These are phyloP conservation scores for Cenopis cana DNA, from an alignment of 2,888 invertebrate species.

Conservation along the genomic window DNA sequence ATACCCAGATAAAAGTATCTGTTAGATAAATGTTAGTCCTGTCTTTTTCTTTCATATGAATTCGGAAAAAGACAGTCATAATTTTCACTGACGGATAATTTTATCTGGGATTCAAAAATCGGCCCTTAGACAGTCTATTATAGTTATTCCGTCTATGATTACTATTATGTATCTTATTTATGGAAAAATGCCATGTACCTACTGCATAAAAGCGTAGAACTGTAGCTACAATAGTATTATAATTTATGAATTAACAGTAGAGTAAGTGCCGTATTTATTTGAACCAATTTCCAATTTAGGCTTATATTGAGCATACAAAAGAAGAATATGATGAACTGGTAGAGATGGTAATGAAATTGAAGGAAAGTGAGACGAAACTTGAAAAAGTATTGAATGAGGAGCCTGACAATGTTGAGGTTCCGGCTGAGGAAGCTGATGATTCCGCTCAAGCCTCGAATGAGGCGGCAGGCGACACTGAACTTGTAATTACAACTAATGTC, in stretches of 20 bases:
- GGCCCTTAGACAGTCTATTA: too few relatives aligned
- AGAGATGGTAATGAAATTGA: slow-evolving; percentile 88
- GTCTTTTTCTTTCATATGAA: too few relatives aligned
- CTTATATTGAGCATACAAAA: slow-evolving; percentile 81
- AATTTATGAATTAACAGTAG: slow-evolving; percentile 24
- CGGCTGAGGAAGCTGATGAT: slow-evolving; percentile 59
- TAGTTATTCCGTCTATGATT: background rate
- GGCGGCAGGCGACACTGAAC: slow-evolving; percentile 49
- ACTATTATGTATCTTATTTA: background rate
- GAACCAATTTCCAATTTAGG: slow-evolving; percentile 76
- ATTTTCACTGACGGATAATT: too few relatives aligned
- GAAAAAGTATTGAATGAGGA: slow-evolving; percentile 80
- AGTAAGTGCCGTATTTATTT: slow-evolving; percentile 45
- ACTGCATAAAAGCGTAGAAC: slow-evolving; percentile 12
- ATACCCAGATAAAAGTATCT: too few relatives aligned
- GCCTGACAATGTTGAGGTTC: slow-evolving; percentile 72
- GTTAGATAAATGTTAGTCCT: too few relatives aligned
- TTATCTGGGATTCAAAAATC: too few relatives aligned
- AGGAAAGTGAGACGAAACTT: slow-evolving; percentile 89
- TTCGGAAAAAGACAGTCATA: too few relatives aligned
- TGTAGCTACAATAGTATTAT: slow-evolving; percentile 20
- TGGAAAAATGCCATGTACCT: background rate
- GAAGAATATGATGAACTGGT: slow-evolving; percentile 86
- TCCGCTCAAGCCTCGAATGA: slow-evolving; percentile 47
- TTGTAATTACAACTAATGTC: slow-evolving; percentile 47